Evolutionary conservation across 1,140 invertebrate species (phyloP), one percentile per base, ranked within the genome.

Genomic region (Megalopta genalis): DNA sequence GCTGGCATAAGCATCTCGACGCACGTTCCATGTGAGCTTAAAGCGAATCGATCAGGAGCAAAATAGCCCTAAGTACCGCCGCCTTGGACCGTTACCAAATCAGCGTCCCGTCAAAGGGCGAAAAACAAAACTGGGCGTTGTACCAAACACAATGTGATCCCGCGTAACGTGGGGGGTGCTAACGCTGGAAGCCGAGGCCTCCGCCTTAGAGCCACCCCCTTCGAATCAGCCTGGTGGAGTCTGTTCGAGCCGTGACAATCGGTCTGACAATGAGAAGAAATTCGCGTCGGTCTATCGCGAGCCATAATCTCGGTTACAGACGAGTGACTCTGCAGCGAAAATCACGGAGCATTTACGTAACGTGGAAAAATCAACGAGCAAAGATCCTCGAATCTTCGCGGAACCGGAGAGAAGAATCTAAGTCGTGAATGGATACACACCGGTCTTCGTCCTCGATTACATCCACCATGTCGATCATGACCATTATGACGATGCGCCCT

Each of bases 381-480:
- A 21, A 57, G 18, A 57, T 7, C 14, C 21, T 37, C 14, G 25
- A 4, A 32, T 6, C 2, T 5, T 21, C 14, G 2, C 10, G 21
- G 16, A 6, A 37, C 4, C 3, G 3, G 8, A 6, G 12, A 12
- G 7, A 6, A 63, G 46, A 63, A 14, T 0, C 5, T 5, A 27
- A 54, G 0, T 1, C 23, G 18, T 18, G 39, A 42, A 18, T 14
- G 10, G 23, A 80, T 88, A 92, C 90, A 81, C 86, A 93, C 92
- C 90, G 91, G 84, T 92, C 91, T 67, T 92, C 90, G 64, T 92
- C 91, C 57, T 92, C 90, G 87, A 90, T 87, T 46, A 91, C 84
- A 81, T 93, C 92, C 70, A 88, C 87, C 91, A 93, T 92, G 86
- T 93, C 91, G 82, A 93, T 93, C 91, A 93, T 92, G 81, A 93